Percentiles rank a stretch among this genome's conserved stretches.
Evolutionary conservation across 35 echinoderm and acorn worm genomes (phyloP).

Genomic region (Patiria miniata): DNA sequence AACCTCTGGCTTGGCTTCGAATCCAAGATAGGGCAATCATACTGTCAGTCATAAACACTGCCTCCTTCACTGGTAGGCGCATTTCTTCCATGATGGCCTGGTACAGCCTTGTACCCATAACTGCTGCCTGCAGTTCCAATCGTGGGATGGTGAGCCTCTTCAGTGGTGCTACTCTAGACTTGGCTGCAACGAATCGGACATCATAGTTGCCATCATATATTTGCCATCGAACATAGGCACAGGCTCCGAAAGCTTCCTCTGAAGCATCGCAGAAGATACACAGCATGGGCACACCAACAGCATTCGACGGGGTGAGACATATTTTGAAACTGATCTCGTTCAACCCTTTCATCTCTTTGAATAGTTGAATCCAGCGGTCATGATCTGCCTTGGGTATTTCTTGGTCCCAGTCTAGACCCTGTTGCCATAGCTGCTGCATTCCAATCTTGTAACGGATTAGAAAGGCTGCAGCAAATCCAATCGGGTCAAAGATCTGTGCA

Average conservation of each 20-base stretch:
- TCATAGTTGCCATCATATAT: slow-evolving; percentile 23
- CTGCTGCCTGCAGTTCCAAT: slow-evolving; percentile 43
- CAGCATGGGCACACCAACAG: not conserved
- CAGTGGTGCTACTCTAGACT: slow-evolving; percentile 54
- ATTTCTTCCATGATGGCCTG: slow-evolving; percentile 37
- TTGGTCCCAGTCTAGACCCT: slow-evolving; percentile 51
- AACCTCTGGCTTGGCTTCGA: slow-evolving; percentile 41
- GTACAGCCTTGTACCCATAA: slow-evolving; percentile 16
- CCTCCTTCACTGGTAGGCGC: slow-evolving; percentile 3
- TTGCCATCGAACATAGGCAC: slow-evolving; percentile 50
- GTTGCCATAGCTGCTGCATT: slow-evolving; percentile 52
- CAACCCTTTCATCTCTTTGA: slow-evolving; percentile 44
- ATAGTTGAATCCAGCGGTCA: slow-evolving; percentile 15
- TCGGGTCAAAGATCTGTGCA: slow-evolving; percentile 63
- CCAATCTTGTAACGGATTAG: slow-evolving; percentile 52
- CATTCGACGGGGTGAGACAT: slow-evolving; percentile 20
- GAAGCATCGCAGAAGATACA: slow-evolving; percentile 63
- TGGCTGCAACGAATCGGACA: slow-evolving; percentile 51
- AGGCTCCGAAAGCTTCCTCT: slow-evolving; percentile 54
- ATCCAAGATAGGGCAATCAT: slow-evolving; percentile 64
- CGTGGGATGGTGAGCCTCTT: slow-evolving; percentile 36
- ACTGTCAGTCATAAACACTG: slow-evolving; percentile 58
- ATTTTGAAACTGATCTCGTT: slow-evolving; percentile 32
- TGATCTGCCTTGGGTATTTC: not conserved
- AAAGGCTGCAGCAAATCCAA: slow-evolving; percentile 54